A percentile compares a stretch with the other conserved stretches of the same genome.
phyloP scores from a whole-genome alignment of 2,888 invertebrate species.

The Brassicogethes aeneus region DNA sequence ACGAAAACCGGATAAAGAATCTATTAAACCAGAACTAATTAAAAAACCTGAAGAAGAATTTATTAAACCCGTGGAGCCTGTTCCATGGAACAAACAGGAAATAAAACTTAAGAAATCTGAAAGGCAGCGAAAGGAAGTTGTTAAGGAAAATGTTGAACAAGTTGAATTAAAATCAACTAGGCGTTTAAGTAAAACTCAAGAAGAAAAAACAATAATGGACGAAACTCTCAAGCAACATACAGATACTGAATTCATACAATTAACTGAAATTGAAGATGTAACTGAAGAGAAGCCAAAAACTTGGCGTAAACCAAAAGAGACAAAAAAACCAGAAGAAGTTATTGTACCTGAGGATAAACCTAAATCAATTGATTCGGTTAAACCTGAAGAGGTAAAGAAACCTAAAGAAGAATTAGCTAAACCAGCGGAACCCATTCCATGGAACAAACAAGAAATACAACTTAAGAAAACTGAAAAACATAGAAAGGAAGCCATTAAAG shows the following conservation, averaged over 20 bases:
- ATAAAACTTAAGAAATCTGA: slow-evolving; percentile 42
- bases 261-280: slow-evolving; percentile 11
- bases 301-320: slow-evolving; percentile 4
- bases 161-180: slow-evolving; percentile 45
- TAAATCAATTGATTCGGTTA: slow-evolving; percentile 17
- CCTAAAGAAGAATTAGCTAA: slow-evolving; percentile 25
- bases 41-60: slow-evolving; percentile 11
- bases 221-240: slow-evolving; percentile 6
- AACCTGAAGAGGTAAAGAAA: slow-evolving; percentile 6
- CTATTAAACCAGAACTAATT: slow-evolving; percentile 6
- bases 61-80: slow-evolving; percentile 36
- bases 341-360: slow-evolving; percentile 23
- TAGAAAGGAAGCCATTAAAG: slow-evolving; percentile 34
- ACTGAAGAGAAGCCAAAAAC: slow-evolving; percentile 10
- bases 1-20: slow-evolving; percentile 20
- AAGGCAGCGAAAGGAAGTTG: slow-evolving; percentile 33
- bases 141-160: slow-evolving; percentile 34
- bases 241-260: slow-evolving; percentile 9
- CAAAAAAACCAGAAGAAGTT: slow-evolving; percentile 15
- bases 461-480: slow-evolving; percentile 40
- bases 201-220: slow-evolving; percentile 2
- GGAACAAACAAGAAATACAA: slow-evolving; percentile 54
- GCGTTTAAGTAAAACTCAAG: no score
- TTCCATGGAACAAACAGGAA: slow-evolving; percentile 56
- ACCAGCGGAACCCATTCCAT: slow-evolving; percentile 40